Percentiles rank a stretch among this genome's conserved stretches.
Conservation (phyloP, 2,113 vertebrate genomes). For the Catharus minimus region DNA sequence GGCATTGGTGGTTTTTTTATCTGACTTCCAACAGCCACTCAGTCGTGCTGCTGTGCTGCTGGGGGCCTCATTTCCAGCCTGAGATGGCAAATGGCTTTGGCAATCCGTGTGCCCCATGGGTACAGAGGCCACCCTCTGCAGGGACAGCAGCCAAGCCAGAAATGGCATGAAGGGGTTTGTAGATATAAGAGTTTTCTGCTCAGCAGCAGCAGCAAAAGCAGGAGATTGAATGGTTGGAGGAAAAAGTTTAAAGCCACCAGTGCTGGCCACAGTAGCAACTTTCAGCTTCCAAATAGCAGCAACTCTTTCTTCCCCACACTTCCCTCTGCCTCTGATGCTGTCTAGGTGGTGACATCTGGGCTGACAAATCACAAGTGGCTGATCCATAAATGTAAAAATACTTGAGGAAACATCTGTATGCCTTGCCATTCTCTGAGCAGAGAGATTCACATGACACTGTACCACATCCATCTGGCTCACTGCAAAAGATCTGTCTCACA, state of each 20-base stretch:
- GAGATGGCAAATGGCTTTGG: background rate
- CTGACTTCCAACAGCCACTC: background rate
- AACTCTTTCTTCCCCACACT: background rate
- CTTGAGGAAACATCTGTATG: background rate
- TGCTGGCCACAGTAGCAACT: background rate
- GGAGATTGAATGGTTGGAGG: background rate
- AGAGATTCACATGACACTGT: background rate
- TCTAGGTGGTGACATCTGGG: background rate
- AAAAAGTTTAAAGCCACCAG: background rate
- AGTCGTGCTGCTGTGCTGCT: background rate
- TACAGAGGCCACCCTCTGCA: background rate
- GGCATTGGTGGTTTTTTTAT: background rate
- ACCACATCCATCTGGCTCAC: background rate
- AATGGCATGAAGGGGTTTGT: background rate
- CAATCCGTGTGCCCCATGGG: fast-evolving
- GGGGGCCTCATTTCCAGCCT: background rate
- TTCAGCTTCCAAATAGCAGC: background rate
- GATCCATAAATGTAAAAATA: background rate
- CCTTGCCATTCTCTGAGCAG: background rate
- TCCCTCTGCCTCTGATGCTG: background rate
- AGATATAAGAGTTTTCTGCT: background rate
- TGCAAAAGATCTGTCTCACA: background rate
- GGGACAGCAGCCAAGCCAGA: background rate
- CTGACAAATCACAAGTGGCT: background rate
- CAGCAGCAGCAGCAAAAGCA: background rate